Base-by-base conservation (phyloP, 2,888 invertebrate genomes). In the Aromia moschata region DNA sequence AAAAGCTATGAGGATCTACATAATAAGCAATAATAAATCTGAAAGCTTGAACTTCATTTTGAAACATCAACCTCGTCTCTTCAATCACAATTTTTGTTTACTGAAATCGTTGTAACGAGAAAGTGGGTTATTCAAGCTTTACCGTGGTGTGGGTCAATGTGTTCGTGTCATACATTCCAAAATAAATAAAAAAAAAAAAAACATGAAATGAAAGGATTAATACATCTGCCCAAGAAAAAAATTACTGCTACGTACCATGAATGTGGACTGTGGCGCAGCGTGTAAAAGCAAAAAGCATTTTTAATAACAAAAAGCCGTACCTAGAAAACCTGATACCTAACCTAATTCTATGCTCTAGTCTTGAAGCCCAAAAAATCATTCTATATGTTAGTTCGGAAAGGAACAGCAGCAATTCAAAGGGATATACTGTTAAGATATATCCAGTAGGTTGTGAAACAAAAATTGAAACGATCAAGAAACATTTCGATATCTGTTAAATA, bases 191-290 rank as follows among this genome's bases (percentile, higher is more conserved):
- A 47, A 15, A 51, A 4, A 30, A 12, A 41, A 40, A 30, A 15
- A 31, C 20, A 25, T 18, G 14, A 30, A 17, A 20, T 14, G 16
- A 40, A 52, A 30, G 33, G 52, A n/a, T 11, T 25, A 10, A 33
- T n/a, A 33, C 31, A 18, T 36, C 18, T 15, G 38, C 37, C 37
- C 38, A 52, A 52, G 41, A 41, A 31, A 44, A 40, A 52, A 63
- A 70, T 69, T 68, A 74, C 68, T 71, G 75, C 80, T 80, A 81
- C 81, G 79, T 81, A 81, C 81, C 81, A 80, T 80, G 77, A 78
- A 79, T 77, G 80, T 79, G 78, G 80, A 77, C 81, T 81, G 78
- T 77, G 74, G 70, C 71, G 76, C 77, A 77, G 81, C 81, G 80
- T 81, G 81, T 77, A 77, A 67, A 79, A 80, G 79, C 79, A 80